Evolutionary conservation across 2,888 invertebrate species (phyloP), one percentile per base, ranked within the genome.

Genomic region (Phanerotoma sp.): DNA sequence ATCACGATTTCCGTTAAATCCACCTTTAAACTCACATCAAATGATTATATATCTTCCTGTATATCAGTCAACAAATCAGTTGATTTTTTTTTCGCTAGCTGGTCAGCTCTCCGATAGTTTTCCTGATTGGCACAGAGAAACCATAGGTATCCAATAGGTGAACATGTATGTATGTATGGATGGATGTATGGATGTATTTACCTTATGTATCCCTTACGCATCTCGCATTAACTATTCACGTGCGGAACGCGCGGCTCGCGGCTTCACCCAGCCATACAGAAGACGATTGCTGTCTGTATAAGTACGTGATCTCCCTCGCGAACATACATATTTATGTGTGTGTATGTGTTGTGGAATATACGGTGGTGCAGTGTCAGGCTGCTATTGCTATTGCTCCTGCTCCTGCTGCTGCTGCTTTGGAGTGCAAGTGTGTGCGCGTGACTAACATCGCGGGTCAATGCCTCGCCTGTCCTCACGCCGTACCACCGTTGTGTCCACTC

Each of bases 371-470:
- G 25, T 25, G 25, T 25, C 25, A 25, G 25, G 25, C 25, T 25
- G 25, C 5, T 25, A 9, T n/a, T n/a, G n/a, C n/a, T n/a, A n/a
- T n/a, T n/a, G n/a, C n/a, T n/a, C n/a, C n/a, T n/a, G n/a, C n/a
- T n/a, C n/a, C n/a, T n/a, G n/a, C n/a, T n/a, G n/a, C n/a, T n/a
- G n/a, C 57, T 48, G 53, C 52, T 57, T 18, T 30, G 41, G 48
- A 54, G 52, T 40, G 60, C 62, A 62, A 56, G 65, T 61, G 59
- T 64, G 65, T 64, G 61, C 64, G 65, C 65, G 67, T 63, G 66
- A 63, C 66, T 64, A 65, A 66, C 64, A 67, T 67, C 48, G 62
- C 67, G 66, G 72, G 72, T 72, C 72, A 72, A 71, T 72, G 72
- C 67, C 72, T 72, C 62, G 56, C 58, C 63, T 67, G 70, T 72